These are phyloP conservation scores for Hirudinaria manillensis DNA, from an alignment of 2,888 invertebrate species.

Conservation along the genomic window DNA sequence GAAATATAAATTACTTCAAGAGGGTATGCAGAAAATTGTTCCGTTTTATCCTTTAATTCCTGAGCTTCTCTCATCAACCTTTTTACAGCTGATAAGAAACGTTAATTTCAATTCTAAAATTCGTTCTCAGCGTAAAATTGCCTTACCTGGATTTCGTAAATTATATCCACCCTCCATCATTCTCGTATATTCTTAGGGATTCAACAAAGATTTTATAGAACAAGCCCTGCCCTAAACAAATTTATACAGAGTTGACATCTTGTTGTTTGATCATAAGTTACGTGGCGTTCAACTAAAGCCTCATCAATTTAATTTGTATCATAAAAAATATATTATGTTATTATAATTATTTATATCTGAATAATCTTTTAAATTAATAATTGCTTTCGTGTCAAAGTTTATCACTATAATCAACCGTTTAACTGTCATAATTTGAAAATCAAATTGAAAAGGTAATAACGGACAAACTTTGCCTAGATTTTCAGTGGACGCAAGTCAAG, in stretches of 20 bases:
- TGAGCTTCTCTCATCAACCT: conserved; percentile 83
- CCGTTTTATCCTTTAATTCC: conserved; percentile 77
- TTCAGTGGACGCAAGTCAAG: neutral
- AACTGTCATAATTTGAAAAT: conserved; percentile 4
- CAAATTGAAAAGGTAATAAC: neutral
- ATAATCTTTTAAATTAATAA: no score
- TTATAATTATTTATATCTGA: no score
- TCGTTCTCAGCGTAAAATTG: neutral
- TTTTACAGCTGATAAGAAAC: conserved; percentile 68
- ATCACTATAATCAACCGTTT: neutral
- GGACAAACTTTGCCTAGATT: neutral
- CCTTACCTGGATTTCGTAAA: conserved; percentile 28
- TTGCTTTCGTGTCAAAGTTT: no score
- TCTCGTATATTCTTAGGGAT: neutral
- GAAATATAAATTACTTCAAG: conserved; percentile 60
- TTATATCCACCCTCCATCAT: conserved; percentile 31
- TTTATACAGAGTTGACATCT: no score
- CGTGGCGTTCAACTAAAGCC: no score
- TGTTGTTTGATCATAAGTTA: no score
- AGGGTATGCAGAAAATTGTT: conserved; percentile 81
- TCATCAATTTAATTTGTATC: no score
- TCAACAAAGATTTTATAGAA: no score
- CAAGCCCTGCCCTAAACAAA: no score
- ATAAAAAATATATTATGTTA: no score
- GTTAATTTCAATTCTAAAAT: neutral